A percentile compares a stretch with the other conserved stretches of the same genome.
phyloP scores from a whole-genome alignment of 2,797 vertebrate species.

The Tokudaia muenninki region DNA sequence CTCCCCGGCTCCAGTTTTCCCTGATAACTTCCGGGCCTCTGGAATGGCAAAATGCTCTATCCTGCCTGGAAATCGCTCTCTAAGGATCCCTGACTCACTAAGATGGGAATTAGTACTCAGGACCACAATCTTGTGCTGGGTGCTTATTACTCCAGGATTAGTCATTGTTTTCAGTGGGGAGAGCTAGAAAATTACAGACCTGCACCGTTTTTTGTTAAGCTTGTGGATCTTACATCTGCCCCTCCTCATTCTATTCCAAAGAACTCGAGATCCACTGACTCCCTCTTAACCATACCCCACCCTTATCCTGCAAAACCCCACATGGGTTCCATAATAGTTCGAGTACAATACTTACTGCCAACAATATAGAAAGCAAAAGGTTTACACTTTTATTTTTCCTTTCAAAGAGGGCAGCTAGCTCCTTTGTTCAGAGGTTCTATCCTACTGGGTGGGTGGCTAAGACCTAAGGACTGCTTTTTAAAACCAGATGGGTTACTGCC shows the following conservation, averaged over 20 bases:
- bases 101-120: not conserved
- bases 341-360: not conserved
- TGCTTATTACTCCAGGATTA: not conserved
- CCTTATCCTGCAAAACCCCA: not conserved
- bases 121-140: not conserved
- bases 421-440: not conserved
- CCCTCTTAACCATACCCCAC: not conserved
- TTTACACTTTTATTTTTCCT: not conserved
- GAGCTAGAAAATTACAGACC: not conserved
- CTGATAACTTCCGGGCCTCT: not conserved
- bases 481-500: not conserved
- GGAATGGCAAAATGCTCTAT: accelerated
- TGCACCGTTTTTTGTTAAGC: not conserved
- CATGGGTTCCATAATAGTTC: not conserved
- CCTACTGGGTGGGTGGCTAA: not conserved
- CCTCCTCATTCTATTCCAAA: slow-evolving; percentile 12
- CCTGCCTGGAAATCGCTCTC: not conserved
- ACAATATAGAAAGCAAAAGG: not conserved
- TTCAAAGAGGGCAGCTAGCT: not conserved
- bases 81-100: not conserved
- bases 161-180: not conserved
- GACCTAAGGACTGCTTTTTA: not conserved
- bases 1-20: not conserved
- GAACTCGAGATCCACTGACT: not conserved
- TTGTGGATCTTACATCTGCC: not conserved